Base-by-base conservation (phyloP, 2,113 vertebrate genomes). In the Pipra filicauda region DNA sequence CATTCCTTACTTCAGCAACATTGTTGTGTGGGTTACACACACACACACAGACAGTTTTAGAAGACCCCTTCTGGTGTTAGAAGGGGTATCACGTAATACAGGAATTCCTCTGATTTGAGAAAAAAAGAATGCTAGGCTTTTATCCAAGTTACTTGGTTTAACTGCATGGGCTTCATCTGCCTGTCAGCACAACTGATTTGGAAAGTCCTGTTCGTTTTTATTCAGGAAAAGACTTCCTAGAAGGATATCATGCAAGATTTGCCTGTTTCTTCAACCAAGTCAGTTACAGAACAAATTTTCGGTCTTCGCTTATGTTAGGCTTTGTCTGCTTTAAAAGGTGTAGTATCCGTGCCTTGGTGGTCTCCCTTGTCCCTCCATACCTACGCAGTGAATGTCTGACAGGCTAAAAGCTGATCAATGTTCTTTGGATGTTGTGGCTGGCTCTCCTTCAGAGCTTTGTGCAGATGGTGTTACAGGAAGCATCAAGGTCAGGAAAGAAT, bases 1-100 rank as follows among this genome's bases (percentile, higher is more conserved):
- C 0, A 0, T 62, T 22, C 7, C 20, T 70, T 77, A 27, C 8
- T 35, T 33, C 5, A 66, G 43, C 0, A 0, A 30, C 15, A 3
- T 7, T 24, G 10, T 12, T 91, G 4, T 23, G 26, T 30, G 26
- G 3, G 12, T 75, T 61, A 58, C 54, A 35, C 23, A 37, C 16
- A 51, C 49, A 15, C 49, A 49, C 23, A 24, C 48, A 49, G 28
- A 33, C 13, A 41, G 22, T 58, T 87, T 82, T 39, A 66, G 31
- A 55, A 89, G 8, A 27, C 11, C 4, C 2, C 5, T 49, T 5
- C 23, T 23, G 13, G 6, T 75, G 20, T 61, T 31, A 70, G 58
- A 37, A 31, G 48, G 93, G 27, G 17, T 15, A 52, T 52, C 51
- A 27, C 26, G 5, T 52, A 66, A 31, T 44, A 23, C 1, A 4